phyloP scores from a whole-genome alignment of 1,140 invertebrate genomes.

The Lepidotrigona ventralis region DNA sequence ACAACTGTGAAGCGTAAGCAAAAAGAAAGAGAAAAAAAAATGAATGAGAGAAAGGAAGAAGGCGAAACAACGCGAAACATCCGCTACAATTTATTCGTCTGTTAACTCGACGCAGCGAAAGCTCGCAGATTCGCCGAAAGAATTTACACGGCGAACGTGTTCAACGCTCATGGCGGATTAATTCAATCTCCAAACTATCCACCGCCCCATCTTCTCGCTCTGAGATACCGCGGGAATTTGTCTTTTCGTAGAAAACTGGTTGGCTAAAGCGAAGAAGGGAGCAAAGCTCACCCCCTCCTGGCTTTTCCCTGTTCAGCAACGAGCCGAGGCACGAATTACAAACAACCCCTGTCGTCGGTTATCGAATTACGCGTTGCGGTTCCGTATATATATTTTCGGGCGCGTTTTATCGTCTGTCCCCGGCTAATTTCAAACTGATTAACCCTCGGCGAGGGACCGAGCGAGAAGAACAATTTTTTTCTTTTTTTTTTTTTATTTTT shows the following conservation, averaged over 20 bases:
- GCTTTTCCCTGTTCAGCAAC: not conserved
- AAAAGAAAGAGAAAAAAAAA: not conserved
- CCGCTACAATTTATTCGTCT: not conserved
- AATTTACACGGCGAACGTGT: not conserved
- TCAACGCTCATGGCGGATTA: not conserved
- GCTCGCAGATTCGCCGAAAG: not conserved
- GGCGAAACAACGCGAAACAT: not conserved
- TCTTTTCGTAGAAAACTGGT: not conserved
- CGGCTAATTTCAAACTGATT: not conserved
- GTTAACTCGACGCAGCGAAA: not conserved
- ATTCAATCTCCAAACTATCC: slow-evolving; percentile 3
- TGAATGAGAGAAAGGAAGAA: not conserved
- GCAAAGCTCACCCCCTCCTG: no score
- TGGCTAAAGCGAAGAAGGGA: not conserved
- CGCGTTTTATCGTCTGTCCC: not conserved
- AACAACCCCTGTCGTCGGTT: not conserved
- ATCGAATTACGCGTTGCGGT: slow-evolving; percentile 13
- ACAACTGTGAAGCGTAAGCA: not conserved
- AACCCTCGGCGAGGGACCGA: not conserved
- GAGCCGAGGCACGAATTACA: slow-evolving; percentile 7
- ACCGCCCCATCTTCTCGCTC: no score
- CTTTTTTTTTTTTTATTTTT: no score
- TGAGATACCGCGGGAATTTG: not conserved
- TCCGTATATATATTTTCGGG: not conserved
- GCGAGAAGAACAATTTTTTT: not conserved